Evolutionary conservation across 2,888 invertebrate species (phyloP), one percentile per base, ranked within the genome.

Genomic region (Eristalinus aeneus): DNA sequence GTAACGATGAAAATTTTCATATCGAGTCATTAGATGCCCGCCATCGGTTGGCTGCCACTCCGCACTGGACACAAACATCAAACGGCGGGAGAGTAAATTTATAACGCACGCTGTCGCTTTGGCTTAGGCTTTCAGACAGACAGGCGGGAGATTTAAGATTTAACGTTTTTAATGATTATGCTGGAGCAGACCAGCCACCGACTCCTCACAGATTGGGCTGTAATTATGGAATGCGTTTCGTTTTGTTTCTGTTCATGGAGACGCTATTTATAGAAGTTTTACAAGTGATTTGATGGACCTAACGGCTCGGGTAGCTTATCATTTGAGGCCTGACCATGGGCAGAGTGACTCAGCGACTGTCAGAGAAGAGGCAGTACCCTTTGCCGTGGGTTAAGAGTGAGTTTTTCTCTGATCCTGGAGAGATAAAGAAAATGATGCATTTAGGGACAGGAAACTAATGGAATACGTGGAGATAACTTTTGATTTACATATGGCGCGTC

Each of bases 21-120:
- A 67, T 85, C 68, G 63, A 36, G 72, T 64, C 81, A 85, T 85
- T 85, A 85, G 71, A 71, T 72, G 12, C 11, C 23, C 16, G 32
- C 27, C 63, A 31, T 27, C 27, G 23, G 61, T 36, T 68, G 65
- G 34, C 58, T 58, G 23, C 73, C 67, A 46, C 73, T 75, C 56
- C 61, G 56, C 67, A 53, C 64, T 65, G 11, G 63, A 27, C 72
- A 76, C 67, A 36, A 63, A 68, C 71, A 53, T 73, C 71, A 53
- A 56, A 46, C 23, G 27, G n/a, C 68, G 63, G 31, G 31, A 2
- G 27, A 61, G 46, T 61, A 71, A 71, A 79, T 79, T 72, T 75
- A 71, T 84, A 60, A 54, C 53, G 60, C 56, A 34, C 67, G 67
- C 53, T 74, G 32, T 63, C 39, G 11, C 11, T 39, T 27, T 16